phyloP scores from a whole-genome alignment of 1,140 invertebrate species.

The Homalodisca vitripennis region DNA sequence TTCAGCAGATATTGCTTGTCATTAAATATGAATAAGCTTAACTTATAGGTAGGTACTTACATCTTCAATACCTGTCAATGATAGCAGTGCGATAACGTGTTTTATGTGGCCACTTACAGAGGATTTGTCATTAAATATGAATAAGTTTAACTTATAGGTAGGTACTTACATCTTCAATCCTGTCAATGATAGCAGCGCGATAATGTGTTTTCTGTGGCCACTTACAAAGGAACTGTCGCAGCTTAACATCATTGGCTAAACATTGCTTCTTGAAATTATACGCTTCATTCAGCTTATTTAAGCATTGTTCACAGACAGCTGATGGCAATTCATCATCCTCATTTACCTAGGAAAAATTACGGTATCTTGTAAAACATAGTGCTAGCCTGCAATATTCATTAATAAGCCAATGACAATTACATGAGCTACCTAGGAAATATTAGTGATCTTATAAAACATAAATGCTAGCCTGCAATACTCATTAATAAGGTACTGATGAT shows the following conservation, averaged over 20 bases:
- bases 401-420: neutral
- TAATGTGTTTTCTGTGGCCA: neutral
- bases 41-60: neutral
- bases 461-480: no score
- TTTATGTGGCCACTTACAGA: no score
- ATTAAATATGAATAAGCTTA: no score
- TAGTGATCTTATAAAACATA: neutral
- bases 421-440: neutral
- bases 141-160: neutral
- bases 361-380: neutral
- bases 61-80: neutral
- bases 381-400: neutral
- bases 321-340: conserved; percentile 20
- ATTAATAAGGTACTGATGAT: neutral
- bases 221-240: conserved; percentile 1
- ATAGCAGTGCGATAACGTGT: no score
- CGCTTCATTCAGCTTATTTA: neutral
- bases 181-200: neutral
- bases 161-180: neutral
- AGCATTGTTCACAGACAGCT: neutral
- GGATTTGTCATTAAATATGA: neutral
- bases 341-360: neutral
- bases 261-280: conserved; percentile 20
- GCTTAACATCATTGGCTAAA: conserved; percentile 13
- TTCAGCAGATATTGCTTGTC: no score